Base-by-base conservation (phyloP, 2,888 invertebrate species). In the Drosophila recens region DNA sequence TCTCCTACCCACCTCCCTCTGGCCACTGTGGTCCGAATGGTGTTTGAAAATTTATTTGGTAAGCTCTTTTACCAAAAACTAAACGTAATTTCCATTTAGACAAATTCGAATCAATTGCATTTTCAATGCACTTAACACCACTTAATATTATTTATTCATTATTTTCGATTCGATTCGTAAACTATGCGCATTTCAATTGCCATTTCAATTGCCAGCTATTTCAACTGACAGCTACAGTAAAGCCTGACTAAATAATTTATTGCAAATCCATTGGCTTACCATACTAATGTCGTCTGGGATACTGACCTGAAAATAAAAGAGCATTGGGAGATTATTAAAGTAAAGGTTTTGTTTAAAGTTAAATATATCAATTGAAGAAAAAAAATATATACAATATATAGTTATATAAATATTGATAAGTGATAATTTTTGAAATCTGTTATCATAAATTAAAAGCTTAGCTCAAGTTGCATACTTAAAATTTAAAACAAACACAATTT, bases 81-180 rank as follows among this genome's bases (percentile, higher is more conserved):
- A 63, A 72, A 62, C 61, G 61, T 36, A 69, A 62, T 62, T 78
- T 48, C 36, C 43, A 72, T 75, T 73, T 53, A 56, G 40, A 64
- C 57, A 64, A 65, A 53, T 61, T 68, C 20, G 20, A 43, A 63
- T 63, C 59, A 68, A 73, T 57, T 65, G 68, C 57, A 72, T 54
- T 62, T 54, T 33, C 49, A 33, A 33, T 61, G 65, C 74, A 78
- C 64, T 78, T 72, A 62, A 65, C 65, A 65, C 74, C 68, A 68
- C 46, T 73, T 51, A 58, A 65, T 45, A 62, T 56, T 45, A 65
- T 56, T 73, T 58, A 73, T 65, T 73, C 53, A 75, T 62, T 58
- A 30, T 30, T 30, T 30, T 30, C 30, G 30, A 30, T 58, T 17
- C 20, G 13, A 34, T 66, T 66, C 40, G n/a, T 8, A 15, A 57